Evolutionary conservation across 2,888 invertebrate genomes (phyloP).

Genomic region (Pseudococcus jackbeardsleyi): DNA sequence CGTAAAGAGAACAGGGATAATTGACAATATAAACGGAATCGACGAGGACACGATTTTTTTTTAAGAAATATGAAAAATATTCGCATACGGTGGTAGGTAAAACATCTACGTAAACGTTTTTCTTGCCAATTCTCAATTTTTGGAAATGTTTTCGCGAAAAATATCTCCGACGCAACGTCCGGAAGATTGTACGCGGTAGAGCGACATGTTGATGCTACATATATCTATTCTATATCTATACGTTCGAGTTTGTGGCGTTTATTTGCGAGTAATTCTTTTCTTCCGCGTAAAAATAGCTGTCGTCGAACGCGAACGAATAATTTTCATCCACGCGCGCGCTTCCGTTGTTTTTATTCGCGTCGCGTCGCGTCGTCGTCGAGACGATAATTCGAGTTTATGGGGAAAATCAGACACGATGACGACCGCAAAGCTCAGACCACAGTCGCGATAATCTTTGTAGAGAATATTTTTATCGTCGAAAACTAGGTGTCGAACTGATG

Average conservation of each 20-base stretch:
- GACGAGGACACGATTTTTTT: background rate
- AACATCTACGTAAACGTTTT: background rate
- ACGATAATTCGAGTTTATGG: background rate
- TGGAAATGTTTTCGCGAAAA: slow-evolving; percentile 8
- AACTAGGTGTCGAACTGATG: background rate
- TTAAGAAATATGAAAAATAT: background rate
- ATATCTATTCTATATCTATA: no score
- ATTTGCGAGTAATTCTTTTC: background rate
- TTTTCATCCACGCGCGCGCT: background rate
- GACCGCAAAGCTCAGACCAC: background rate
- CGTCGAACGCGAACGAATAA: background rate
- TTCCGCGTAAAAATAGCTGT: background rate
- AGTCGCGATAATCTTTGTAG: background rate
- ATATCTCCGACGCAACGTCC: background rate
- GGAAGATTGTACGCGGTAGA: background rate
- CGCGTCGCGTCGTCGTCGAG: background rate
- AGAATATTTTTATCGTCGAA: background rate
- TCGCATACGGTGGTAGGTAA: background rate
- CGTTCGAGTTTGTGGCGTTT: background rate
- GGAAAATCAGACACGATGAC: background rate
- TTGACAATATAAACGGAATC: no score
- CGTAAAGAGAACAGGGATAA: no score
- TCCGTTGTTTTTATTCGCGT: background rate
- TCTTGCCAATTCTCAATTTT: background rate
- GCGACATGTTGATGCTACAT: background rate